These are phyloP conservation scores for Tyria jacobaeae DNA, from an alignment of 2,888 invertebrate genomes.

Conservation along the genomic window DNA sequence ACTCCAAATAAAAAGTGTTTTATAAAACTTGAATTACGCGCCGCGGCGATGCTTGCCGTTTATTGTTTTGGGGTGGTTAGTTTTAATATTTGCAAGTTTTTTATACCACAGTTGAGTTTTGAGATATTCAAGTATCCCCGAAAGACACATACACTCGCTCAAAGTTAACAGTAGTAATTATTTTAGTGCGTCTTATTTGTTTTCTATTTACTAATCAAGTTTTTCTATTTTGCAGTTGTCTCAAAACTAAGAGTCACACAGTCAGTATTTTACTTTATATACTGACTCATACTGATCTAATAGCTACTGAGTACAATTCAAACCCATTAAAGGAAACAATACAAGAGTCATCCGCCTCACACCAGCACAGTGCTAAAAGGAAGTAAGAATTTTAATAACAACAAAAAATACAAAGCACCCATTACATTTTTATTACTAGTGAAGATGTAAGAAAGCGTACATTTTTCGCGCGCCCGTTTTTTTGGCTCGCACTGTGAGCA, in stretches of 20 bases:
- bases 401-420: slow-evolving; percentile 45
- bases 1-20: slow-evolving; percentile 79
- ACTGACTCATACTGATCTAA: background rate
- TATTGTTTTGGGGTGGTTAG: slow-evolving; percentile 45
- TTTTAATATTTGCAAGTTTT: slow-evolving; percentile 40
- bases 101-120: too few relatives aligned
- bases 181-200: background rate
- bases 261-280: background rate
- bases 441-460: slow-evolving; percentile 55
- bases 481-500: slow-evolving; percentile 61
- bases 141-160: background rate
- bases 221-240: background rate
- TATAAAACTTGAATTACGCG: slow-evolving; percentile 69
- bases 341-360: slow-evolving; percentile 12
- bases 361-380: slow-evolving; percentile 34
- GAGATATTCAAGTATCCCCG: background rate
- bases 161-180: background rate
- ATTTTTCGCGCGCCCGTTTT: slow-evolving; percentile 54
- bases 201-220: background rate
- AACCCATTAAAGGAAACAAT: slow-evolving; percentile 19
- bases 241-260: background rate
- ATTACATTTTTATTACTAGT: slow-evolving; percentile 53
- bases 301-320: slow-evolving; percentile 6
- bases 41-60: slow-evolving; percentile 52
- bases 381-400: slow-evolving; percentile 49